Base-by-base conservation (phyloP, 2,797 vertebrate species). In the Morus bassanus region DNA sequence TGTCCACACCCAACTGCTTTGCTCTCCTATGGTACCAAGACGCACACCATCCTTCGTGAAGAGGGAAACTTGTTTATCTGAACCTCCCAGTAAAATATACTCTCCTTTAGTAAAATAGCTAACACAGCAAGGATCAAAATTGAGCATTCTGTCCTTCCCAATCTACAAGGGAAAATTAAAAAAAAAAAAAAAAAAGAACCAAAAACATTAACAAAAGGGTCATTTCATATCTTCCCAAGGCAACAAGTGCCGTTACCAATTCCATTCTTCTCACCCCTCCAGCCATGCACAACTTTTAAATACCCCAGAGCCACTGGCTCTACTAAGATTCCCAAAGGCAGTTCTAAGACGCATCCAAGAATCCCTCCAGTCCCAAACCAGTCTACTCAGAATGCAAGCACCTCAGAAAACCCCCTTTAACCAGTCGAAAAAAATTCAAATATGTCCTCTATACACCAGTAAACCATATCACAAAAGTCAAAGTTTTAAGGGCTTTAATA, bases 31-130 rank as follows among this genome's bases (percentile, higher is more conserved):
- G 75, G 98, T 98, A 43, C 99, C 99, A 5, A 99, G 98, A 18
- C 98, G 98, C 13, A 99, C 99, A 0, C 99, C 99, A 1, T 99
- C 99, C 97, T 99, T 99, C 2, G 99, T 99, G 98, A 99, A 99
- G 77, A 99, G 99, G 28, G 99, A 99, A 10, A 99, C 99, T 96
- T 99, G 99, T 56, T 98, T 99, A 93, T 99, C 99, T 5, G 99
- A 99, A 35, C 99, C 99, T 16, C 99, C 98, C 98, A 99, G 97
- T 89, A 99, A 97, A 48, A 99, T 98, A 87, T 99, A 99, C 95
- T 99, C 99, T 78, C 99, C 99, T 97, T 99, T 99, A 18, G 99
- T 99, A 94, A 99, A 99, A 97, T 99, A 99, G 98, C 99, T 99
- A 95, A 99, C 95, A 48, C 99, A 99, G 98, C 99, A 99, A 1